Evolutionary conservation across 2,797 vertebrate species (phyloP).

Genomic region (Knipowitschia caucasica): DNA sequence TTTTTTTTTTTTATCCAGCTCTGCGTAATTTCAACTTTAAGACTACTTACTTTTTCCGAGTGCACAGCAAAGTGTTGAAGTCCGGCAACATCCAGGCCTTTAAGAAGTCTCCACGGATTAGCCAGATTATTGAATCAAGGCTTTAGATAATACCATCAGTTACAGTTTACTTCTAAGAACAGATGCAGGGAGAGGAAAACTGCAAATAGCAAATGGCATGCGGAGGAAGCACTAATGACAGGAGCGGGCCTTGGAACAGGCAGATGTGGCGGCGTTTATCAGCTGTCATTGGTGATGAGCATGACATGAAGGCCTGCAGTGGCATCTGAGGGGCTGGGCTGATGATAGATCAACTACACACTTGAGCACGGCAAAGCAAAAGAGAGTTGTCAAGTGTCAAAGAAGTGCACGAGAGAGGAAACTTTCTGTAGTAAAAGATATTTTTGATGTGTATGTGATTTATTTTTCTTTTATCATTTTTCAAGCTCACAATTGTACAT

Average conservation of each 20-base stretch:
- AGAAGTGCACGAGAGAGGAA: conserved; percentile 23
- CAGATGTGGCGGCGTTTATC: conserved; percentile 68
- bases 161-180: conserved; percentile 73
- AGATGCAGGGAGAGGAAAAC: conserved; percentile 63
- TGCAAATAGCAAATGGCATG: conserved; percentile 65
- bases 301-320: conserved; percentile 65
- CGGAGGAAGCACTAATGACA: conserved; percentile 67
- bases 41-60: conserved; percentile 60
- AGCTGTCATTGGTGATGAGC: conserved; percentile 74
- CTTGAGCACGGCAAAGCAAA: conserved; percentile 39
- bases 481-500: background rate
- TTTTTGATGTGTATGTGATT: background rate
- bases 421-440: background rate
- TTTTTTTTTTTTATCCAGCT: conserved; percentile 50
- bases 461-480: background rate
- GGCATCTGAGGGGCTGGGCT: conserved; percentile 51
- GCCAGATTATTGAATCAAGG: conserved; percentile 75
- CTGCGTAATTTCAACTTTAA: conserved; percentile 57
- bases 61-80: conserved; percentile 67
- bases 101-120: conserved; percentile 72
- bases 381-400: conserved; percentile 53
- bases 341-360: conserved; percentile 55
- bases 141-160: conserved; percentile 78
- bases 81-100: conserved; percentile 62
- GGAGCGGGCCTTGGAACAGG: conserved; percentile 64